Evolutionary conservation across 2,113 vertebrate species (phyloP).

Genomic region (Catharus bicknelli): DNA sequence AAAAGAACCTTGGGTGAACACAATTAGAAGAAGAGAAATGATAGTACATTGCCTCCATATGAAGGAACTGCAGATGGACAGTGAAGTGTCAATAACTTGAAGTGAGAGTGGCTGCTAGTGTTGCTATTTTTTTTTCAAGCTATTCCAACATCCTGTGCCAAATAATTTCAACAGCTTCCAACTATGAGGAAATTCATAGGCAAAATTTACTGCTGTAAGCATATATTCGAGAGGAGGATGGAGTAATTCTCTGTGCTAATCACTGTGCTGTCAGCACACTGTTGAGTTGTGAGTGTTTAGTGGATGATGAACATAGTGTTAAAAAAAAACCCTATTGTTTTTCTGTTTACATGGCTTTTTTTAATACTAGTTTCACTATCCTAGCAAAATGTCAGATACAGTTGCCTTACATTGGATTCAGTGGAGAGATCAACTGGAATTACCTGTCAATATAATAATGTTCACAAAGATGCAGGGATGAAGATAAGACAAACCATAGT

Average conservation of each 20-base stretch:
- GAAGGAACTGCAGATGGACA: neutral
- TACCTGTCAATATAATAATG: neutral
- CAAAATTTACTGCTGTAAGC: neutral
- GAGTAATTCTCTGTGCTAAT: neutral
- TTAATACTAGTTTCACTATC: neutral
- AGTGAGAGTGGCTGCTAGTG: neutral
- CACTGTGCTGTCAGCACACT: neutral
- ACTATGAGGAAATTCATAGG: neutral
- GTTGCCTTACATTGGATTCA: neutral
- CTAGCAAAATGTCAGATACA: neutral
- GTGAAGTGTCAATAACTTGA: neutral
- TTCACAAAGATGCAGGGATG: neutral
- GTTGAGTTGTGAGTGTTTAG: neutral
- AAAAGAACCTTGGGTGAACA: neutral
- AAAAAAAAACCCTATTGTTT: neutral
- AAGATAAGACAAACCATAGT: constrained; percentile 1
- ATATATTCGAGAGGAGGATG: neutral
- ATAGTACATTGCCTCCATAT: neutral
- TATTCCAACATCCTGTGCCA: neutral
- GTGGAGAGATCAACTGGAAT: neutral
- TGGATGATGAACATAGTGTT: neutral
- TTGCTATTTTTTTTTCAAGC: neutral
- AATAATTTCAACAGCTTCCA: constrained; percentile 6
- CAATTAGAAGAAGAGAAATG: neutral
- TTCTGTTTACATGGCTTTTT: neutral